Evolutionary conservation across 2,113 vertebrate species (phyloP).

Genomic region (Pygoscelis antarcticus): DNA sequence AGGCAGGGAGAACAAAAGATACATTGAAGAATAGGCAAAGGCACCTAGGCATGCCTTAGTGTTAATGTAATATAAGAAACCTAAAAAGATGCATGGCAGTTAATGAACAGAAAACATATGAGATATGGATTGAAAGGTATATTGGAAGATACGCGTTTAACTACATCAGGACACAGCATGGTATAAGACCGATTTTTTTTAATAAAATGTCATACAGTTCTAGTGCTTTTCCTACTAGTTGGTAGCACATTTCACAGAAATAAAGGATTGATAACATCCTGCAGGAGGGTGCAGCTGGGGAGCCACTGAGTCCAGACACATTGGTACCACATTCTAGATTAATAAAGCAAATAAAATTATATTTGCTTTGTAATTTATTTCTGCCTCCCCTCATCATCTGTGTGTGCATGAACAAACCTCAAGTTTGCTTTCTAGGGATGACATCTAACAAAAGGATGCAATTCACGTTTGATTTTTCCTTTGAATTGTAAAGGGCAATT

Average conservation of each 20-base stretch:
- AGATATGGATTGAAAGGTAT: background rate
- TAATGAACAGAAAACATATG: background rate
- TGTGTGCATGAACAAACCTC: background rate
- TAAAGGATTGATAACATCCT: constrained; percentile 19
- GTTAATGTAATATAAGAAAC: background rate
- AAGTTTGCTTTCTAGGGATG: background rate
- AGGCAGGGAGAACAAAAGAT: background rate
- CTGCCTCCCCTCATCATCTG: background rate
- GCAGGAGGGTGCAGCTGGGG: background rate
- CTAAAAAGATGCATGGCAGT: background rate
- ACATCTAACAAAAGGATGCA: background rate
- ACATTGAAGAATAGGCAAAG: background rate
- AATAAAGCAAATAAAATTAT: constrained; percentile 60
- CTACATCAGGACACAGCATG: background rate
- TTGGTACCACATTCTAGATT: constrained; percentile 21
- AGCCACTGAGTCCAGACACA: constrained; percentile 36
- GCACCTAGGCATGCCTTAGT: background rate
- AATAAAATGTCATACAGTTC: background rate
- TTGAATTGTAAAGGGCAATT: background rate
- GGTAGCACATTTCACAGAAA: constrained; percentile 8
- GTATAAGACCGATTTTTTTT: background rate
- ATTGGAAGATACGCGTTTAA: background rate
- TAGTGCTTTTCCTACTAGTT: background rate
- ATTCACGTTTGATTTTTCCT: background rate
- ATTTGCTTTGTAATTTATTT: constrained; percentile 49